Evolutionary conservation across 2,888 invertebrate species (phyloP).

Genomic region (Aspidiotus rigidus): DNA sequence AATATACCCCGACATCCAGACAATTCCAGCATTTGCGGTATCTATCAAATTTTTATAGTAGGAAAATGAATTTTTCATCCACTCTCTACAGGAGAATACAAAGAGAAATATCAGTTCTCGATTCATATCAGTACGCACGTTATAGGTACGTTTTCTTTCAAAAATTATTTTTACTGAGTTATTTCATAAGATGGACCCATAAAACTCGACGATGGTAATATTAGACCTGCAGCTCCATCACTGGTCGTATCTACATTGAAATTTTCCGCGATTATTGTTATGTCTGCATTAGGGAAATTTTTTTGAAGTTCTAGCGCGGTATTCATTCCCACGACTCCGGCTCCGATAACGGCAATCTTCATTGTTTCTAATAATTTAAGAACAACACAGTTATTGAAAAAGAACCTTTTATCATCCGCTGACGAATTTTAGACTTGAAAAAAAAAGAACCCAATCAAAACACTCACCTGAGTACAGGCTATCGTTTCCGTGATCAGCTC

Average conservation of each 20-base stretch:
- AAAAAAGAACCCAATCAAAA: too few species aligned
- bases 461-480: too few species aligned
- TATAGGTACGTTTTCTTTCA: neutral
- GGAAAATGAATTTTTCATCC: neutral
- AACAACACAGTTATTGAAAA: too few species aligned
- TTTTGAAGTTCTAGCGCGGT: constrained; percentile 67
- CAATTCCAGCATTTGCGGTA: neutral
- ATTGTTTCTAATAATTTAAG: constrained; percentile 40
- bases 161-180: constrained; percentile 36
- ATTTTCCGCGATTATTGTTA: constrained; percentile 67
- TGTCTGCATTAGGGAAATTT: constrained; percentile 53
- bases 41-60: neutral
- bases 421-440: too few species aligned
- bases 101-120: neutral
- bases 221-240: constrained; percentile 78
- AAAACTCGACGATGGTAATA: constrained; percentile 67
- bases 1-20: neutral
- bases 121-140: neutral
- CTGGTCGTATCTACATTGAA: constrained; percentile 71
- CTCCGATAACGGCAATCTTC: constrained; percentile 71
- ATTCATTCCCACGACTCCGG: constrained; percentile 77
- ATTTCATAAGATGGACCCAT: constrained; percentile 47
- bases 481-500: too few species aligned
- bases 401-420: too few species aligned
- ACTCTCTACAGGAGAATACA: neutral